phyloP scores from a whole-genome alignment of 2,888 invertebrate species.

The Meteorus cinctellus region DNA sequence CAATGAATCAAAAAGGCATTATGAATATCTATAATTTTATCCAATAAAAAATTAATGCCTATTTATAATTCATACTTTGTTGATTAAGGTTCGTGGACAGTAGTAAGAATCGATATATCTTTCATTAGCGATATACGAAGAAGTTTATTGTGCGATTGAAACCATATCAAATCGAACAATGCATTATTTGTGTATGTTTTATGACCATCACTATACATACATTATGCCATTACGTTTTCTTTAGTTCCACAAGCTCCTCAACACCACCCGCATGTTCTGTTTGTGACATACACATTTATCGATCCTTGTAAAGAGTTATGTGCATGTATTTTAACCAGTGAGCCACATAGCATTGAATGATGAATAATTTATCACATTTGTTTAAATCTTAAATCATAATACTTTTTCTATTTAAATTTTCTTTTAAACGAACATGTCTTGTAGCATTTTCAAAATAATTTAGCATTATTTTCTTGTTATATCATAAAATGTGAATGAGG shows the following conservation, averaged over 20 bases:
- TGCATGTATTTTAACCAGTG: not conserved
- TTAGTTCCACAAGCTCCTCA: not conserved
- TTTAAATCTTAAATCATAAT: not conserved
- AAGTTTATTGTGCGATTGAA: not conserved
- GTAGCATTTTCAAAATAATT: not conserved
- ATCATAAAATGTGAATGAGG: not conserved
- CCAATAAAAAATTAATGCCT: too few relatives aligned
- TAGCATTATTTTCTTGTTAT: not conserved
- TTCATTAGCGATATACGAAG: not conserved
- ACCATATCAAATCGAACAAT: not conserved
- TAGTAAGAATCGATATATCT: not conserved
- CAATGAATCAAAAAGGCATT: too few relatives aligned
- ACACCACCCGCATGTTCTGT: not conserved
- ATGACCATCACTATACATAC: not conserved
- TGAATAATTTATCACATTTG: not conserved
- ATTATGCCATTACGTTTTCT: not conserved
- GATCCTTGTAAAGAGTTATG: not conserved
- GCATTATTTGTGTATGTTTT: conserved; percentile 1
- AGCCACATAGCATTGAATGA: not conserved
- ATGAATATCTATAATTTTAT: too few relatives aligned
- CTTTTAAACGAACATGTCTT: not conserved
- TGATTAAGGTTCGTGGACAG: not conserved
- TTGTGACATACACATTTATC: conserved; percentile 1
- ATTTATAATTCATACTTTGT: not conserved
- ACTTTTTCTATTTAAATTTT: not conserved